Percentiles rank a stretch among this genome's conserved stretches.
Evolutionary conservation across 2,888 invertebrate genomes (phyloP).

Genomic region (Meiosimyza decipiens): DNA sequence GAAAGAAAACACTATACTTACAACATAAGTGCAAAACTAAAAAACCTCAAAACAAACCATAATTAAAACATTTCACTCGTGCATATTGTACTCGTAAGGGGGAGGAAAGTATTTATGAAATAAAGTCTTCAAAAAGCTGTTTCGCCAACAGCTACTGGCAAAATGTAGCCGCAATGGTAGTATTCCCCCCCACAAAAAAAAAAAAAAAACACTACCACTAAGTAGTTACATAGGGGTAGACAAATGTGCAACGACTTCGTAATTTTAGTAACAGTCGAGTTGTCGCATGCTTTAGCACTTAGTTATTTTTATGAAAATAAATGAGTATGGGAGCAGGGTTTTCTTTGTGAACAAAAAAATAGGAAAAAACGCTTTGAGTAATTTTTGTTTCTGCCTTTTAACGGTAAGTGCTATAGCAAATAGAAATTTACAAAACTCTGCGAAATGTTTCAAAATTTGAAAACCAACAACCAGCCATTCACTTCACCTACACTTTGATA

Average conservation of each 20-base stretch:
- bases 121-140: slow-evolving; percentile 1
- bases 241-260: slow-evolving; percentile 8
- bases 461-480: too few species aligned
- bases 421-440: too few species aligned
- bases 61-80: background rate
- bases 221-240: too few species aligned
- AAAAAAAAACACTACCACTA: background rate
- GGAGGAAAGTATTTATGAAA: slow-evolving; percentile 13
- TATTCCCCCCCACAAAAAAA: background rate
- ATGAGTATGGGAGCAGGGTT: background rate
- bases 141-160: slow-evolving; percentile 3
- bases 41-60: slow-evolving; percentile 46
- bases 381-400: too few species aligned
- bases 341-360: slow-evolving; percentile 14
- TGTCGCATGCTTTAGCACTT: slow-evolving; percentile 28
- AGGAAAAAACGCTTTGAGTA: background rate
- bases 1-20: slow-evolving; percentile 40
- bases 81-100: too few species aligned
- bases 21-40: slow-evolving; percentile 46
- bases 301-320: slow-evolving; percentile 31
- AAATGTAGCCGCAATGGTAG: background rate
- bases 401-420: too few species aligned
- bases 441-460: too few species aligned
- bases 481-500: too few species aligned
- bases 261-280: background rate